Conservation (phyloP, 2,797 vertebrate genomes). For the Fistularia tabacaria region DNA sequence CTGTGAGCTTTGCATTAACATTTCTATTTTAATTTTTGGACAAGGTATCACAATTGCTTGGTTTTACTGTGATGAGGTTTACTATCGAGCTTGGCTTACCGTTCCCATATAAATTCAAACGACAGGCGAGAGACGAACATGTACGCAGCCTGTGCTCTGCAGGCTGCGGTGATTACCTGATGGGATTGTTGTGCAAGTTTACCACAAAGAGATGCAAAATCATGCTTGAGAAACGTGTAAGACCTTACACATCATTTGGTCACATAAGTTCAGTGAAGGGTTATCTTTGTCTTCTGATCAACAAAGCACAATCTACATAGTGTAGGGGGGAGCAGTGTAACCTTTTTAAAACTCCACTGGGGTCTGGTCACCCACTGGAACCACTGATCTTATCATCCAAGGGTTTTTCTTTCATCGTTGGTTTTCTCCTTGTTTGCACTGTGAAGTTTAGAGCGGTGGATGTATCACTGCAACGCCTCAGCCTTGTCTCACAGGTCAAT, state of each 20-base stretch:
- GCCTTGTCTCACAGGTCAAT: constrained; percentile 52
- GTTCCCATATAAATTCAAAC: constrained; percentile 43
- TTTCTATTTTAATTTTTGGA: constrained; percentile 65
- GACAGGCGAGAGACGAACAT: constrained; percentile 23
- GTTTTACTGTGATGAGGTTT: constrained; percentile 65
- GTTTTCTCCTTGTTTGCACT: constrained; percentile 78
- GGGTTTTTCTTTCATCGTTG: constrained; percentile 61
- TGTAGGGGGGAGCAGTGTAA: constrained; percentile 56
- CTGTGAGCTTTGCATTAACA: constrained; percentile 65
- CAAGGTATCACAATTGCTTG: constrained; percentile 59
- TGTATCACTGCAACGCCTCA: constrained; percentile 59
- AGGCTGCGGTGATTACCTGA: constrained; percentile 43
- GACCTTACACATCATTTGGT: constrained; percentile 65
- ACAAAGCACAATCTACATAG: constrained; percentile 83
- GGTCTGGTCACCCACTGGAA: constrained; percentile 40
- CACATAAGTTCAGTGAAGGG: constrained; percentile 59
- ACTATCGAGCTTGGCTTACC: constrained; percentile 49
- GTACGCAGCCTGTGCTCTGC: constrained; percentile 43
- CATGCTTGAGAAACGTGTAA: constrained; percentile 38
- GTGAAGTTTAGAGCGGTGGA: constrained; percentile 75
- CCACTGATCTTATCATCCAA: constrained; percentile 71
- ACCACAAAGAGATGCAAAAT: constrained; percentile 56
- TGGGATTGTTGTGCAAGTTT: constrained; percentile 58
- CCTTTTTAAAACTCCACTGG: constrained; percentile 63
- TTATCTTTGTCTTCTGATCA: constrained; percentile 74